These are phyloP conservation scores for Sebastes miniatus DNA, from an alignment of 2,797 vertebrate genomes.

Conservation along the genomic window DNA sequence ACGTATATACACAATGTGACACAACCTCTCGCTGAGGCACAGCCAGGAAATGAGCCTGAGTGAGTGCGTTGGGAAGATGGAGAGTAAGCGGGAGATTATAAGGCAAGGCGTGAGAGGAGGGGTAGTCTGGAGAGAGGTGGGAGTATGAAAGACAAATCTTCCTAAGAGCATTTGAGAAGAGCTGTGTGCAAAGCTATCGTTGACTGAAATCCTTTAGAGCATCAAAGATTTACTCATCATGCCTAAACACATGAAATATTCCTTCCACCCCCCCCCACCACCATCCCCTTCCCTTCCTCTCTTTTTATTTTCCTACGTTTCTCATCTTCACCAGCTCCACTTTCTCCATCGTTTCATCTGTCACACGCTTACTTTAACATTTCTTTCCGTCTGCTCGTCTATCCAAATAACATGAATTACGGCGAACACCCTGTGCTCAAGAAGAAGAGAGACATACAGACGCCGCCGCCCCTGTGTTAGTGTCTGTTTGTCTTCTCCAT, in stretches of 20 bases:
- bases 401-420: slow-evolving; percentile 27
- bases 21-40: slow-evolving; percentile 61
- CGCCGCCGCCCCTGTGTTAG: slow-evolving; percentile 1
- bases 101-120: slow-evolving; percentile 73
- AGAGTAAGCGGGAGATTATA: slow-evolving; percentile 72
- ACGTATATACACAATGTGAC: slow-evolving; percentile 31
- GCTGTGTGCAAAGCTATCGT: slow-evolving; percentile 70
- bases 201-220: slow-evolving; percentile 76
- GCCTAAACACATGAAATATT: slow-evolving; percentile 62
- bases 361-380: not conserved
- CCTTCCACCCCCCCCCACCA: not conserved
- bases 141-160: slow-evolving; percentile 83
- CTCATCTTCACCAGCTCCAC: slow-evolving; percentile 30
- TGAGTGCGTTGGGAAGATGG: slow-evolving; percentile 61
- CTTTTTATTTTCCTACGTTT: not conserved
- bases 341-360: slow-evolving; percentile 15
- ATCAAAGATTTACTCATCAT: slow-evolving; percentile 74
- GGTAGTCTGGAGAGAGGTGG: slow-evolving; percentile 76
- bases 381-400: slow-evolving; percentile 1
- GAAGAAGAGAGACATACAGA: slow-evolving; percentile 19
- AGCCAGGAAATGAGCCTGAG: slow-evolving; percentile 68
- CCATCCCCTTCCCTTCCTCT: not conserved
- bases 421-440: slow-evolving; percentile 2
- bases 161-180: slow-evolving; percentile 74
- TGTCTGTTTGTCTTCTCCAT: slow-evolving; percentile 51